Conservation (phyloP, 2,797 vertebrate genomes). For the Bradypodion pumilum region DNA sequence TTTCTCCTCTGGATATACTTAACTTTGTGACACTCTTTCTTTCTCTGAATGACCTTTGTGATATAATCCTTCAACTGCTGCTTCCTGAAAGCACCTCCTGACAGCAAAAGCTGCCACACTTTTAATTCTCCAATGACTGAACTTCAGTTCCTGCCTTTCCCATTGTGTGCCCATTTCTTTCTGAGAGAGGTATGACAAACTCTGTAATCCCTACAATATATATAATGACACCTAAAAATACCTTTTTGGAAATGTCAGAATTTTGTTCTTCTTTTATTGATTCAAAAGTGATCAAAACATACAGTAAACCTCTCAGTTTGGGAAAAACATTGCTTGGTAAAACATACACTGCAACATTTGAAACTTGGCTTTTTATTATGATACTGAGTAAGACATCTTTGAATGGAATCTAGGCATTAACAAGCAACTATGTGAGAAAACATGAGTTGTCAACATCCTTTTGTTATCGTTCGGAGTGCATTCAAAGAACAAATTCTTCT, state of each 20-base stretch:
- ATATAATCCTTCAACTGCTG: slow-evolving; percentile 69
- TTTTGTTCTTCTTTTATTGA: slow-evolving; percentile 57
- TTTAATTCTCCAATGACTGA: slow-evolving; percentile 68
- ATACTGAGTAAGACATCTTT: not conserved
- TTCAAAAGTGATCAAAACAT: slow-evolving; percentile 33
- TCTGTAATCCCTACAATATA: slow-evolving; percentile 17
- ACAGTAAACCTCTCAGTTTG: not conserved
- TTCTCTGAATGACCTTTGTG: slow-evolving; percentile 80
- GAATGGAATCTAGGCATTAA: slow-evolving; percentile 4
- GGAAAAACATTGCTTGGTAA: slow-evolving; percentile 11
- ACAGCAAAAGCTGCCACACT: slow-evolving; percentile 64
- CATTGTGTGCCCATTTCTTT: slow-evolving; percentile 5
- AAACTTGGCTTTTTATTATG: not conserved
- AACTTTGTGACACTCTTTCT: slow-evolving; percentile 77
- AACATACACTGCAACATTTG: not conserved
- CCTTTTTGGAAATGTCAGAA: slow-evolving; percentile 50
- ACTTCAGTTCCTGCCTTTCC: slow-evolving; percentile 34
- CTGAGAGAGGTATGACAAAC: slow-evolving; percentile 26
- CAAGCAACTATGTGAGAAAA: slow-evolving; percentile 29
- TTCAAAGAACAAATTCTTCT: not conserved
- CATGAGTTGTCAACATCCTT: not conserved
- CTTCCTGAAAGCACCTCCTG: slow-evolving; percentile 64
- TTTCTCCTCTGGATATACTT: slow-evolving; percentile 68
- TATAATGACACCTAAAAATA: not conserved
- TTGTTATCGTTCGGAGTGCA: not conserved